Conservation (phyloP, 2,888 invertebrate genomes). For the Drosophila pullipes region DNA sequence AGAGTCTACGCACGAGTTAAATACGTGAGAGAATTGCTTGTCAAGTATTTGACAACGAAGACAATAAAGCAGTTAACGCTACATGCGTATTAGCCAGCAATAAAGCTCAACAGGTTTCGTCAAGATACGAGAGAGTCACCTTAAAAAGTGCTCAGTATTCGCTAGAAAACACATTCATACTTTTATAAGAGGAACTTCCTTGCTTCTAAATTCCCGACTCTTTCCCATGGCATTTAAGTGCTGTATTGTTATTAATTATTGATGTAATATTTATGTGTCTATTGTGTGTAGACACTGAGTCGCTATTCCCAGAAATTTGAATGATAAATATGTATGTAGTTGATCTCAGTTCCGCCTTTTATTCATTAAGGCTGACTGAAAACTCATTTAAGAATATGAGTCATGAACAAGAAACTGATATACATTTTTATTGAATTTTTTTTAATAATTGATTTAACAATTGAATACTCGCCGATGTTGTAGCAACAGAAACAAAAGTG, state of each 20-base stretch:
- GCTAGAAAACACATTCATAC: conserved; percentile 1
- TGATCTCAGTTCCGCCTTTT: conserved; percentile 62
- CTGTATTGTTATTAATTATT: not conserved
- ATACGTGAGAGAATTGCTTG: conserved; percentile 47
- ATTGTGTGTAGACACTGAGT: conserved; percentile 12
- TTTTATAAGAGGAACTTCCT: not conserved
- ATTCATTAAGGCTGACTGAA: conserved; percentile 21
- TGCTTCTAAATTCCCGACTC: conserved; percentile 4
- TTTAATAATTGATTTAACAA: conserved; percentile 10
- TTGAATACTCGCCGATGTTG: not conserved
- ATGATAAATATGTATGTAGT: conserved; percentile 16
- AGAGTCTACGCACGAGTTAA: conserved; percentile 29
- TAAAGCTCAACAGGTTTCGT: conserved; percentile 23
- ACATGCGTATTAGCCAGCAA: conserved; percentile 31
- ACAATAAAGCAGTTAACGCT: conserved; percentile 21
- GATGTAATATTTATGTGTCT: conserved; percentile 14
- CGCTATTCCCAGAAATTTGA: conserved; percentile 16
- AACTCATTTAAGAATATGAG: conserved; percentile 32
- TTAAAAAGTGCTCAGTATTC: conserved; percentile 2
- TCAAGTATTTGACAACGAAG: conserved; percentile 33
- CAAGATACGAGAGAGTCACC: conserved; percentile 5
- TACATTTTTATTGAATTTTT: conserved; percentile 45
- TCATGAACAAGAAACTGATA: conserved; percentile 43
- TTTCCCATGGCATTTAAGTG: conserved; percentile 33
- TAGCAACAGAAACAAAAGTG: not conserved